Conservation (phyloP, 2,113 vertebrate genomes). For the Cettia cetti region DNA sequence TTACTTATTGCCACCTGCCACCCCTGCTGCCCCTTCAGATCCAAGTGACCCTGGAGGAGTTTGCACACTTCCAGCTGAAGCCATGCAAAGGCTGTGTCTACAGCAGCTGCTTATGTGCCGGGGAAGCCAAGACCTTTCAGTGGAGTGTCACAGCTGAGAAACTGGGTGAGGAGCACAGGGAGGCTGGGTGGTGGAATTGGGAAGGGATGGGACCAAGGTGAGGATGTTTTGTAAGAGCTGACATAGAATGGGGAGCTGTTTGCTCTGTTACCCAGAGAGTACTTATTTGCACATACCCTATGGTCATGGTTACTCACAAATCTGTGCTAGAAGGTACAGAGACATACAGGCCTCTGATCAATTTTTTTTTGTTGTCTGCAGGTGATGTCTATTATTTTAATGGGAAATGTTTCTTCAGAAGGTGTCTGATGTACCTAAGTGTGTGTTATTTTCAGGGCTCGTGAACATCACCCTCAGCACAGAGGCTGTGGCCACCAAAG, state of each 20-base stretch:
- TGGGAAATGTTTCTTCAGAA: neutral
- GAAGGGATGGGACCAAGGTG: neutral
- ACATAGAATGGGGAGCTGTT: neutral
- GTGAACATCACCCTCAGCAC: slow-evolving; percentile 57
- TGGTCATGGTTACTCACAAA: neutral
- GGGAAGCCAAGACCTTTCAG: slow-evolving; percentile 72
- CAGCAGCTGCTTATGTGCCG: slow-evolving; percentile 78
- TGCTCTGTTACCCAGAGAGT: neutral
- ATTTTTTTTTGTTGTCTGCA: neutral
- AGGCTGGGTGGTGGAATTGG: neutral
- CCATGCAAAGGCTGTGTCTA: slow-evolving; percentile 50
- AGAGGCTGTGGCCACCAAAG: slow-evolving; percentile 44
- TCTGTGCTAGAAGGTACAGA: neutral
- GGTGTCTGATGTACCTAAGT: neutral
- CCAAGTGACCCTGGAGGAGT: slow-evolving; percentile 44
- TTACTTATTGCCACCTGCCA: neutral
- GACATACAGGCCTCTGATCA: neutral
- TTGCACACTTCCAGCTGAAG: slow-evolving; percentile 62
- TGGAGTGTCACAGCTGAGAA: slow-evolving; percentile 75
- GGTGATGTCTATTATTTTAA: neutral
- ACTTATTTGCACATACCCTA: neutral
- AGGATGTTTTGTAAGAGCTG: neutral
- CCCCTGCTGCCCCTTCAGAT: slow-evolving; percentile 63
- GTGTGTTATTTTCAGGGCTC: slow-evolving; percentile 22
- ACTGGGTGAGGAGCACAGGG: slow-evolving; percentile 70